phyloP scores from a whole-genome alignment of 1,140 invertebrate species.

The Pseudomyrmex cubaensis region DNA sequence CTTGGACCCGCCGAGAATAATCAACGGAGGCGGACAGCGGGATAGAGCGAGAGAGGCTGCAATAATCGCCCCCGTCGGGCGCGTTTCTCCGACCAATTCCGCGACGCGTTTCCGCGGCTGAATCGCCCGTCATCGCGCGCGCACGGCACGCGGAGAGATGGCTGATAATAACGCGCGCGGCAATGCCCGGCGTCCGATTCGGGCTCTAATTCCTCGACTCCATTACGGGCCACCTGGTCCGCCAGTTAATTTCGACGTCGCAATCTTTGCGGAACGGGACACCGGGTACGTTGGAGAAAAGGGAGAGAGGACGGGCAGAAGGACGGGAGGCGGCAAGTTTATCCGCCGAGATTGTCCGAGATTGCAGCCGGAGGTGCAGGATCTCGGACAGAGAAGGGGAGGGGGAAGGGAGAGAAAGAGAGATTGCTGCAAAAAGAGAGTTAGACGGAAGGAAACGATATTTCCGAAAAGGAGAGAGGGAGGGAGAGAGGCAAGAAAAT shows the following conservation, averaged over 20 bases:
- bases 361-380: constrained; percentile 48
- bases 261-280: constrained; percentile 31
- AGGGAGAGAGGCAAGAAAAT: constrained; percentile 49
- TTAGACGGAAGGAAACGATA: constrained; percentile 55
- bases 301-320: background rate
- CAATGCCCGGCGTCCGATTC: constrained; percentile 40
- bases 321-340: constrained; percentile 14
- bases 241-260: constrained; percentile 58
- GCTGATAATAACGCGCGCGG: constrained; percentile 68
- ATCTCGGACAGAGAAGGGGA: background rate
- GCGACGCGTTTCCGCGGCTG: constrained; percentile 43
- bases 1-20: background rate
- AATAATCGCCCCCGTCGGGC: constrained; percentile 51
- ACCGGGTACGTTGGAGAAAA: constrained; percentile 4
- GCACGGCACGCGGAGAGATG: constrained; percentile 37
- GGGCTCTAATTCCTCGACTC: constrained; percentile 47
- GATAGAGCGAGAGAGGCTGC: background rate
- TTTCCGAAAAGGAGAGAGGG: constrained; percentile 38
- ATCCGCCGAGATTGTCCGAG: constrained; percentile 52
- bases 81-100: background rate
- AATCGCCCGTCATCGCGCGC: constrained; percentile 30
- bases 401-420: background rate
- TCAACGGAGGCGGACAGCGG: background rate
- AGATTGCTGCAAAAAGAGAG: constrained; percentile 11
- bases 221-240: constrained; percentile 62